Base-by-base conservation (phyloP, 2,113 vertebrate genomes). In the Boleophthalmus pectinirostris region DNA sequence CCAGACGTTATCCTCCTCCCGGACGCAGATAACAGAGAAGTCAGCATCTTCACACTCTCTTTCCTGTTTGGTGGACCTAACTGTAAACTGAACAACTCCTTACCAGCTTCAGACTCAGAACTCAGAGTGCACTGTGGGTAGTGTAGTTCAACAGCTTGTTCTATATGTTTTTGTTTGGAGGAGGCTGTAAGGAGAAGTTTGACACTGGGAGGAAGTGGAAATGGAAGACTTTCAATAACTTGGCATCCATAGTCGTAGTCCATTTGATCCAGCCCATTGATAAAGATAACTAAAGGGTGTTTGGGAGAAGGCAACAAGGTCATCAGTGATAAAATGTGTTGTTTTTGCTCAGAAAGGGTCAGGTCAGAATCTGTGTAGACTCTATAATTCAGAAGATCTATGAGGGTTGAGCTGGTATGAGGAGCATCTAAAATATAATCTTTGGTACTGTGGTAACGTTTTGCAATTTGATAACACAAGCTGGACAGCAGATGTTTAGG, bases 1-100 rank as follows among this genome's bases (percentile, higher is more conserved):
- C 94, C 94, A 1, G 94, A 95, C 0, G 94, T 95, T 56, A 95
- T 91, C 72, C 68, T 93, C 83, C 93, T 91, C 24, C 90, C 86
- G 21, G 82, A 88, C 9, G 57, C 14, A n/a, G 61, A 75, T 49
- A 95, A 90, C 33, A 89, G 85, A 0, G 78, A 75, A 10, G 84
- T 81, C 58, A 95, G 64, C 84, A 94, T 85, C 74, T 78, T 85
- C 58, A 71, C 80, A 54, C 91, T 86, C 68, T 80, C 82, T 53
- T 88, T 94, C 76, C 89, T 92, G 53, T 90, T 80, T 12, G 74
- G 81, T 12, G 23, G 47, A 18, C 76, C 75, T 69, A 95, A 11
- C 51, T 86, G 80, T 12, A 92, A 67, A 70, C 79, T 78, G 57
- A 82, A 46, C 20, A 5, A 68, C 3, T 79, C 83, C 1, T 86